These are phyloP conservation scores for Dendrolimus houi DNA, from an alignment of 2,888 invertebrate genomes.

Conservation along the genomic window DNA sequence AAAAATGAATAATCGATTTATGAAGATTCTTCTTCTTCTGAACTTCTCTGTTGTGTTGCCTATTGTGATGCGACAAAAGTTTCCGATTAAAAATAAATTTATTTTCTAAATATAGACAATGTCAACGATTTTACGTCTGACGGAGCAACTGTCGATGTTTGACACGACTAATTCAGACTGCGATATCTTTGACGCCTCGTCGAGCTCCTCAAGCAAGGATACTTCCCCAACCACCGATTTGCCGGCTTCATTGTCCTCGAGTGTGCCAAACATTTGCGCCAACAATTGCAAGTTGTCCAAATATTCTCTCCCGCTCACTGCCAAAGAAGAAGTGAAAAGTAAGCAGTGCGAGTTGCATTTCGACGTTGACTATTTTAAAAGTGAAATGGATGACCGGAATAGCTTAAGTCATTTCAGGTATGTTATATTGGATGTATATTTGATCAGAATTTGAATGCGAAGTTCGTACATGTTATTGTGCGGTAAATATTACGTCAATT, in stretches of 20 bases:
- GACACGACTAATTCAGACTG: conserved; percentile 84
- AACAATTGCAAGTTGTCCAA: neutral
- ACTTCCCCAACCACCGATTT: conserved; percentile 78
- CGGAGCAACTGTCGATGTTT: conserved; percentile 83
- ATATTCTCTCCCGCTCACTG: neutral
- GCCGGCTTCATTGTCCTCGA: conserved; percentile 42
- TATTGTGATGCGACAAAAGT: too few species aligned
- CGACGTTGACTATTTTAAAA: conserved; percentile 57
- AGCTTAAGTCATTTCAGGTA: conserved; percentile 8
- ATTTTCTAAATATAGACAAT: conserved; percentile 58
- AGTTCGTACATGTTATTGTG: too few species aligned
- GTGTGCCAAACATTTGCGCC: conserved; percentile 44
- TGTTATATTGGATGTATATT: neutral
- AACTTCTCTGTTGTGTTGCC: too few species aligned
- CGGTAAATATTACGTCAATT: conserved; percentile 3
- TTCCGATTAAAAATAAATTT: too few species aligned
- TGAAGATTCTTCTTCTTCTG: too few species aligned
- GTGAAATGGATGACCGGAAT: conserved; percentile 33
- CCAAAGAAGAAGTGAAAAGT: neutral
- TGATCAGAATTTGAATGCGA: too few species aligned
- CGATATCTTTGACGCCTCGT: conserved; percentile 77
- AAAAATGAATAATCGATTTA: too few species aligned
- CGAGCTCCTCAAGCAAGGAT: conserved; percentile 74
- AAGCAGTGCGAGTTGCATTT: conserved; percentile 41
- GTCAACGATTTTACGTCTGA: conserved; percentile 85